A percentile compares a stretch with the other conserved stretches of the same genome.
phyloP scores from a whole-genome alignment of 30 jellyfish, hydroid and myxozoan species.

The Turritopsis dohrnii region DNA sequence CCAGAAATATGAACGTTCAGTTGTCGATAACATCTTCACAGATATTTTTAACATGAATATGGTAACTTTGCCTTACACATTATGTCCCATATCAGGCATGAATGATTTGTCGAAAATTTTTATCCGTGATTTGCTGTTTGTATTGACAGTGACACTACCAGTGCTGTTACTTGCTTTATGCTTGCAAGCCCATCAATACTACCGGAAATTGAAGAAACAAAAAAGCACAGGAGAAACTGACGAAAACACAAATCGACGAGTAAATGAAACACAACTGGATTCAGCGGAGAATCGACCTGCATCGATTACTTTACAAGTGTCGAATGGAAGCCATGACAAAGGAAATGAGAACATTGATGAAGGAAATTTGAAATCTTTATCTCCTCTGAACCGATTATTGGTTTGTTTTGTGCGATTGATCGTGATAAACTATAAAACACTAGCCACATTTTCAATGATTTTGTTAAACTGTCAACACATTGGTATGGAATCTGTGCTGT shows the following conservation, averaged over 20 bases:
- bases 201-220: background rate
- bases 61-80: background rate
- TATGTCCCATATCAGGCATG: background rate
- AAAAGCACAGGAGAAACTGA: background rate
- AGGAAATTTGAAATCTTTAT: background rate
- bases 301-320: background rate
- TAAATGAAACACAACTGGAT: background rate
- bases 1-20: background rate
- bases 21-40: conserved; percentile 1
- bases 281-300: background rate
- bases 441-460: background rate
- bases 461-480: background rate
- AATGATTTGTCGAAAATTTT: background rate
- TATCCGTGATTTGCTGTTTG: background rate
- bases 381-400: background rate
- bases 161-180: background rate
- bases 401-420: background rate
- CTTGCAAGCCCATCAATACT: background rate
- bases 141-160: background rate
- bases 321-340: background rate
- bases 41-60: background rate
- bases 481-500: background rate
- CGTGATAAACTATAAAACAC: background rate
- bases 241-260: background rate
- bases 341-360: background rate